phyloP scores from a whole-genome alignment of 2,113 vertebrate genomes.

The Pelecanoides urinatrix region DNA sequence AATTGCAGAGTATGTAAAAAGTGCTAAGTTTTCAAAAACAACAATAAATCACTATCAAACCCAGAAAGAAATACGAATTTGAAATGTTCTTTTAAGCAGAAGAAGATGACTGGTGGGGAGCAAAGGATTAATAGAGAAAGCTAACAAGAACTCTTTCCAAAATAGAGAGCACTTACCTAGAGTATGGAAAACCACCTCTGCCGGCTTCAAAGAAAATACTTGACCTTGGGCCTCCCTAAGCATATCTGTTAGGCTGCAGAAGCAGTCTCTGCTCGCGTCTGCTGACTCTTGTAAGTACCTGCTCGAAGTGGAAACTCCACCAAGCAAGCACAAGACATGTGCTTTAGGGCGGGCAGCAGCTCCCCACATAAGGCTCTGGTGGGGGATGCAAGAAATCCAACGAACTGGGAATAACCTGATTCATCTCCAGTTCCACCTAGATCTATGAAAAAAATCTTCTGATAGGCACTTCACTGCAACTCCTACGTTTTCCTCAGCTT shows the following conservation, averaged over 20 bases:
- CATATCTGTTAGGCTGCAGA: not conserved
- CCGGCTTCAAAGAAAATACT: not conserved
- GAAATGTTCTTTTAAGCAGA: not conserved
- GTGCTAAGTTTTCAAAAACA: not conserved
- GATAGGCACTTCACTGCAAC: not conserved
- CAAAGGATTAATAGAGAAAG: not conserved
- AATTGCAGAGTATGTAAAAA: not conserved
- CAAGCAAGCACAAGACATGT: fast-evolving
- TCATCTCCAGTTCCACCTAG: not conserved
- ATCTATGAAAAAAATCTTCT: not conserved
- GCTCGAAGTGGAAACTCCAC: not conserved
- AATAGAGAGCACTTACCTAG: not conserved
- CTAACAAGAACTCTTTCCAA: not conserved
- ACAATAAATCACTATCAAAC: not conserved
- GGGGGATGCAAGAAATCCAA: not conserved
- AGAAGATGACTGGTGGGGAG: not conserved
- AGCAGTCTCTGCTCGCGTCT: not conserved
- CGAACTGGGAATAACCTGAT: not conserved
- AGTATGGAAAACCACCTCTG: not conserved
- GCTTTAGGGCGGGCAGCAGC: not conserved
- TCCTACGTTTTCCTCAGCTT: not conserved
- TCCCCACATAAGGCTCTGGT: not conserved
- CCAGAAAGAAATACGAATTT: not conserved
- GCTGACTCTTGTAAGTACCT: not conserved
- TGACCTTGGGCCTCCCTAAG: not conserved